Base-by-base conservation (phyloP, 2,797 vertebrate genomes). In the Anguilla anguilla region DNA sequence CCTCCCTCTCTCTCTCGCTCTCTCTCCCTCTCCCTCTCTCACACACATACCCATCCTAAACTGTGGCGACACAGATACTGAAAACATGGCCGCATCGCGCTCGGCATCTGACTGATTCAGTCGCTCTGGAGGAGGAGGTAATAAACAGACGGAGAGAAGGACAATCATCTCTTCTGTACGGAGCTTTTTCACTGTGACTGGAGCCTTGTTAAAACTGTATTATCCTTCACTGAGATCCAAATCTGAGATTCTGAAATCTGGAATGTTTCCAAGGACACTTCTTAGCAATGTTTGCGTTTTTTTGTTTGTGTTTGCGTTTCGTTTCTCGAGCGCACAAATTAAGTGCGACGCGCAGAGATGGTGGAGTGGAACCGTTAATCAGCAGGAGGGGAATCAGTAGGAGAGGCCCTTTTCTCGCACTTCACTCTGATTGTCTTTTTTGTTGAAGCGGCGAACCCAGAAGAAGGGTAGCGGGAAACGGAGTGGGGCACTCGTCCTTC, bases 21-120 rank as follows among this genome's bases (percentile, higher is more conserved):
- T 4, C 46, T 31, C 51, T 35, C 90, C 17, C 31, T 57, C 49
- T 17, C 83, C 89, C 91, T 91, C 91, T 90, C 91, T 91, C 90
- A 91, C 79, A 67, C 89, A 83, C 59, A 39, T 87, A 82, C 83
- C 35, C 91, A 87, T 69, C 77, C 87, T 53, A 88, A 89, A 86
- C 87, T 91, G 83, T 53, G 77, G 85, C 53, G 72, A 53, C 86
- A 57, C 84, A 25, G 85, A 88, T 86, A 84, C 84, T 87, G 91
- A 85, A 89, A 89, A 74, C 89, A 61, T 88, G 51, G 72, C 86
- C 55, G 61, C 72, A 85, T 84, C 79, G 46, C 79, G 83, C 85
- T 72, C 89, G 25, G 86, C 61, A 83, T 64, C 86, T 88, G 85
- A 87, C 69, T 22, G 9, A 28, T 57, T 51, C 13, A 35, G 53